Percentiles rank a stretch among this genome's conserved stretches.
phyloP scores from a whole-genome alignment of 2,888 invertebrate species.

The Chymomyza amoena region DNA sequence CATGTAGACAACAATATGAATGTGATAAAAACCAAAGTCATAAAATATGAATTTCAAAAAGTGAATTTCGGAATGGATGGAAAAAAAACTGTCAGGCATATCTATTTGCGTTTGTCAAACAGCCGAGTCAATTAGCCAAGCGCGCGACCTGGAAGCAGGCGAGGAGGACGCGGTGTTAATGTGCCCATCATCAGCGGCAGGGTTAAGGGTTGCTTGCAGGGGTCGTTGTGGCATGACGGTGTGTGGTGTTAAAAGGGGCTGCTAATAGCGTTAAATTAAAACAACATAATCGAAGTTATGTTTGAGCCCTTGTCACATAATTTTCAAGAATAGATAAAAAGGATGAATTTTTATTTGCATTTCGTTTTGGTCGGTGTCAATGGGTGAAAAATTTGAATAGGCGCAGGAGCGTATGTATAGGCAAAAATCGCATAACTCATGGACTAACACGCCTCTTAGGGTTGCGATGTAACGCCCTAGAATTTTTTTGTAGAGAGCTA shows the following conservation, averaged over 20 bases:
- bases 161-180: conserved; percentile 12
- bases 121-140: conserved; percentile 67
- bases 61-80: neutral
- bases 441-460: conserved; percentile 59
- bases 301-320: conserved; percentile 62
- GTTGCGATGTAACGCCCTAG: conserved; percentile 26
- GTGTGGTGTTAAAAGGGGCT: conserved; percentile 39
- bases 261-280: conserved; percentile 76
- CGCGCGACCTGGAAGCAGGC: neutral
- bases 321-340: conserved; percentile 40
- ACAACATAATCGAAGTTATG: conserved; percentile 60
- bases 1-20: conserved; percentile 18
- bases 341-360: conserved; percentile 56
- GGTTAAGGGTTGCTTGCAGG: conserved; percentile 25
- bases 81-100: conserved; percentile 34
- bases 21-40: conserved; percentile 36
- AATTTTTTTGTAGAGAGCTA: conserved; percentile 14
- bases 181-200: conserved; percentile 31
- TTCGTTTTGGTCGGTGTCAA: conserved; percentile 55
- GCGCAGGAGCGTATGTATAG: neutral
- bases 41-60: conserved; percentile 50
- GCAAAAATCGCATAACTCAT: neutral
- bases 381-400: neutral
- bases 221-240: conserved; percentile 18
- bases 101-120: conserved; percentile 71